Evolutionary conservation across 2,797 vertebrate genomes (phyloP), one percentile per base, ranked within the genome.

Genomic region (Tenualosa ilisha): DNA sequence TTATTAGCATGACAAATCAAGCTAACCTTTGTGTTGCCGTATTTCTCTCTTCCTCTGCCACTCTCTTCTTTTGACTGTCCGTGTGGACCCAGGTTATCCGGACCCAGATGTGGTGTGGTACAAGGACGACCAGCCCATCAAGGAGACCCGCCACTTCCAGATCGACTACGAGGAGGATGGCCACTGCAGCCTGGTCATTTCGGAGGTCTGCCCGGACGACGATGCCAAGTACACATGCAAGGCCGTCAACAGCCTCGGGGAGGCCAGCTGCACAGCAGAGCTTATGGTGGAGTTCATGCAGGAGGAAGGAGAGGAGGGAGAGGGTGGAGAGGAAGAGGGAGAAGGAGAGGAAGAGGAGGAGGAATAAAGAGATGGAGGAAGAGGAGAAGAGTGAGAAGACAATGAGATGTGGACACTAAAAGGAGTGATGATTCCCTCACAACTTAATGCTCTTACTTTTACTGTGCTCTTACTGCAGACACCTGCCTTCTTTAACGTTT

Each of bases 101-200:
- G 97, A 97, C 89, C 97, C 97, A 0, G 97, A 97, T 90, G 96
- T 97, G 20, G 96, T 97, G 91, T 97, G 97, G 97, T 97, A 95
- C 93, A 97, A 97, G 92, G 96, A 97, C 0, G 97, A 97, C 11
- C 97, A 96, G 86, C 96, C 97, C 24, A 97, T 97, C 92, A 96
- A 97, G 88, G 97, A 97, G 91, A 97, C 97, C 4, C 96, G 96
- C 46, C 96, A 97, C 92, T 97, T 97, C 93, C 97, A 97, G 93
- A 97, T 97, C 86, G 97, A 97, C 93, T 97, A 97, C 5, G 97
- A 97, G 2, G 97, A 97, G 86, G 96, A 97, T 0, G 97, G 97
- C 72, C 97, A 97, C 93, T 97, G 97, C 94, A 96, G 95, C 90
- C 94, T 97, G 89, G 96, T 95, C 90, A 97, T 97, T 89, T 95